phyloP scores from a whole-genome alignment of 2,888 invertebrate genomes.

The Nudaria mundana region DNA sequence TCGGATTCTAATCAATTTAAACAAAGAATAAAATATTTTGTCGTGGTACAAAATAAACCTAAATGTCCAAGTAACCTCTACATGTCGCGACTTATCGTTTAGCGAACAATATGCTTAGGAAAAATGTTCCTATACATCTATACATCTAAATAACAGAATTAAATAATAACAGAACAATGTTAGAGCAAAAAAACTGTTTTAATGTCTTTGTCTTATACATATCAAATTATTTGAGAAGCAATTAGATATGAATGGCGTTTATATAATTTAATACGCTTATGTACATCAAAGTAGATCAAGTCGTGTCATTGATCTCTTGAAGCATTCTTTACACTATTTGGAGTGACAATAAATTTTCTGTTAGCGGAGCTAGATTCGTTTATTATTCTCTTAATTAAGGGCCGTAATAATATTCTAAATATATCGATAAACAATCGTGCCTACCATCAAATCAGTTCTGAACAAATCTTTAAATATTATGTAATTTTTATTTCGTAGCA shows the following conservation, averaged over 20 bases:
- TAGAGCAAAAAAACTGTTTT: conserved; percentile 53
- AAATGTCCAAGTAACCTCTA: conserved; percentile 8
- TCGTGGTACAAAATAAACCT: no score
- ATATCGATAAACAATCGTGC: conserved; percentile 15
- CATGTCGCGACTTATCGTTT: conserved; percentile 6
- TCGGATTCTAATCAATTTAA: no score
- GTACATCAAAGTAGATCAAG: conserved; percentile 24
- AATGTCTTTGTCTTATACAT: conserved; percentile 59
- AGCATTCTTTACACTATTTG: conserved; percentile 35
- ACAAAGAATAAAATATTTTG: no score
- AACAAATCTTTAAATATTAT: conserved; percentile 34
- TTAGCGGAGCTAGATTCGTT: conserved; percentile 52
- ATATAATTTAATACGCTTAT: conserved; percentile 41
- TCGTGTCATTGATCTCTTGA: conserved; percentile 30
- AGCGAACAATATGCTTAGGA: conserved; percentile 22
- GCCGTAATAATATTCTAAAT: conserved; percentile 9
- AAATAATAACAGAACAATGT: conserved; percentile 49
- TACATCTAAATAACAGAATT: conserved; percentile 15
- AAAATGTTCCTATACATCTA: conserved; percentile 43
- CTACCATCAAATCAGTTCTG: conserved; percentile 22
- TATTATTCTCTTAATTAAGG: conserved; percentile 28
- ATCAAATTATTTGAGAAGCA: conserved; percentile 57
- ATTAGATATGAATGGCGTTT: conserved; percentile 25
- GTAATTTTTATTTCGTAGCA: conserved; percentile 30
- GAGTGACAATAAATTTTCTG: conserved; percentile 59